phyloP scores from a whole-genome alignment of 1,140 invertebrate genomes.

The Drosophila arizonae region DNA sequence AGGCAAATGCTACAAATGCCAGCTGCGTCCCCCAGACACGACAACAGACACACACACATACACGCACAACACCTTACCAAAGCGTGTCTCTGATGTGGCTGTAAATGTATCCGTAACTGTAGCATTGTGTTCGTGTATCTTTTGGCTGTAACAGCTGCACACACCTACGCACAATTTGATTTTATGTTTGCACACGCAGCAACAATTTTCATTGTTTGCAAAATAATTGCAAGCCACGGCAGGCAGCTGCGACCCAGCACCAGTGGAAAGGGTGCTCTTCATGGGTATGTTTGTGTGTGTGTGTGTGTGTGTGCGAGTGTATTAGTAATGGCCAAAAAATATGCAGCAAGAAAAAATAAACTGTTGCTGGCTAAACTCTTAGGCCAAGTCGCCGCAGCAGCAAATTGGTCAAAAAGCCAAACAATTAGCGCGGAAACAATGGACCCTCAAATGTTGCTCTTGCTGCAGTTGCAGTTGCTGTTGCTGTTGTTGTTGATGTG shows the following conservation, averaged over 20 bases:
- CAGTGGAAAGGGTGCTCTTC: background rate
- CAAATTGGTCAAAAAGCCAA: conserved; percentile 73
- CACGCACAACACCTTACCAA: conserved; percentile 50
- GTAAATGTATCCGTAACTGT: conserved; percentile 31
- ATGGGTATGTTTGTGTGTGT: background rate
- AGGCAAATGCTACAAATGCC: conserved; percentile 58
- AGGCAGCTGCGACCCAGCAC: conserved; percentile 59
- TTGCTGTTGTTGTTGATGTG: conserved; percentile 71
- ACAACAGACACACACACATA: conserved; percentile 6
- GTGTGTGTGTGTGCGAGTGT: conserved; percentile 15
- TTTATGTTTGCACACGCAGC: conserved; percentile 80
- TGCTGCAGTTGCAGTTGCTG: conserved; percentile 35
- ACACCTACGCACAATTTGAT: conserved; percentile 74
- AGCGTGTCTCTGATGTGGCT: conserved; percentile 10
- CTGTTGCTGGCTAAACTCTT: conserved; percentile 14
- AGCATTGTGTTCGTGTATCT: conserved; percentile 15
- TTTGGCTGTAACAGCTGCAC: conserved; percentile 53
- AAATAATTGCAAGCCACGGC: conserved; percentile 75
- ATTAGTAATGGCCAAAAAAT: conserved; percentile 22
- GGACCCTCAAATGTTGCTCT: conserved; percentile 58
- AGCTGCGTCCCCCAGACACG: conserved; percentile 46
- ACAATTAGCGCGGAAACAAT: conserved; percentile 83
- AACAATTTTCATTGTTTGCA: conserved; percentile 81
- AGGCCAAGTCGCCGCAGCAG: conserved; percentile 24
- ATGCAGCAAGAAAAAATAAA: background rate